Conservation (phyloP, 2,113 vertebrate species). For the Dipodomys merriami region DNA sequence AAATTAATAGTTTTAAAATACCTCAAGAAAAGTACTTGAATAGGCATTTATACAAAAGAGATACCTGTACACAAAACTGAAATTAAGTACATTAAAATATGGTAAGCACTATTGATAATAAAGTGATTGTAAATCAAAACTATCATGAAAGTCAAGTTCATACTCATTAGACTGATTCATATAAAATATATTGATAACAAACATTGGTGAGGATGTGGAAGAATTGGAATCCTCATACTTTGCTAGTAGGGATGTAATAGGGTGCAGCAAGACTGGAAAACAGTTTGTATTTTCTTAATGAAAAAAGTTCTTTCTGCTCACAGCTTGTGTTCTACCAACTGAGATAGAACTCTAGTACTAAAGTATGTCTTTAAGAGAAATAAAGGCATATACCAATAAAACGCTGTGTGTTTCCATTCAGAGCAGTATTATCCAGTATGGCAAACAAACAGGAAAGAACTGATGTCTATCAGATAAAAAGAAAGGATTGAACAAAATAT, state of each 20-base stretch:
- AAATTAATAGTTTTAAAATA: neutral
- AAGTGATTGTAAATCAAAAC: neutral
- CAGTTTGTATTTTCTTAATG: neutral
- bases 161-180: neutral
- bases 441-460: neutral
- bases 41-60: neutral
- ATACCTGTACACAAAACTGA: neutral
- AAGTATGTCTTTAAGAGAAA: neutral
- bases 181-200: neutral
- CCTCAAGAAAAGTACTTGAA: neutral
- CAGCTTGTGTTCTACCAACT: too few species aligned
- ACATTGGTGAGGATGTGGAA: neutral
- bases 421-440: neutral
- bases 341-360: neutral
- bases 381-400: neutral
- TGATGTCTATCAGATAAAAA: neutral
- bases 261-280: neutral
- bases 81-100: constrained; percentile 7
- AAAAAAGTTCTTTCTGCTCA: neutral
- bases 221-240: neutral
- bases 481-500: neutral
- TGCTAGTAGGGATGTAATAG: neutral
- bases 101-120: neutral
- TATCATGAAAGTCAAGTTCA: neutral
- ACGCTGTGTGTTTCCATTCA: neutral